These are phyloP conservation scores for Acronicta leporina DNA, from an alignment of 2,888 invertebrate species.

Conservation along the genomic window DNA sequence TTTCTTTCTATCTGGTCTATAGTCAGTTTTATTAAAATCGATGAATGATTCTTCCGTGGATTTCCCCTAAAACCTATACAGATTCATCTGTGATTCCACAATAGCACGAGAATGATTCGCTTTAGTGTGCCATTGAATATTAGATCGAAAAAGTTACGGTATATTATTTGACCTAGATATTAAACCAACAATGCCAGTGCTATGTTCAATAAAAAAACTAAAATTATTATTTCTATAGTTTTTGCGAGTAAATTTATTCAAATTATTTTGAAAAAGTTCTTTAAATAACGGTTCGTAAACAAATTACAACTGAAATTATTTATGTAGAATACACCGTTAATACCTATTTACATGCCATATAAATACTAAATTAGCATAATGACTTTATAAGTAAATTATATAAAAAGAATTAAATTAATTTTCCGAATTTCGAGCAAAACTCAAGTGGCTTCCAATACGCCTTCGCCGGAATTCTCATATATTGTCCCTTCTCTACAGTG, in stretches of 20 bases:
- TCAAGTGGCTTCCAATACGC: too few species aligned
- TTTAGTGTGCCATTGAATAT: constrained; percentile 19
- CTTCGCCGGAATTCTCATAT: too few species aligned
- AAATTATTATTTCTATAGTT: constrained; percentile 11
- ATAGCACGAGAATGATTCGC: constrained; percentile 4
- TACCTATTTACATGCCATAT: constrained; percentile 1
- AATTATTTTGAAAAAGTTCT: constrained; percentile 2
- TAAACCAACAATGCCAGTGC: constrained; percentile 22
- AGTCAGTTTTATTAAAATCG: too few species aligned
- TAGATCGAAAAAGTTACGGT: constrained; percentile 31
- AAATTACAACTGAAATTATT: background rate
- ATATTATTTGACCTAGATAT: constrained; percentile 44
- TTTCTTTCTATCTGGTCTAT: too few species aligned
- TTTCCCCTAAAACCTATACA: background rate
- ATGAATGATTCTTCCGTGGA: too few species aligned
- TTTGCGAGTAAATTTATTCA: constrained; percentile 1
- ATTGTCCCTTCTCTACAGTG: too few species aligned
- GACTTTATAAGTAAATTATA: background rate
- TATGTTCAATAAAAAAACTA: constrained; percentile 20
- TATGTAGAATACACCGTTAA: background rate
- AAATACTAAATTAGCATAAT: background rate
- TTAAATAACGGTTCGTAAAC: constrained; percentile 10
- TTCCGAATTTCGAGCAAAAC: too few species aligned
- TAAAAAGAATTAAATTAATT: background rate
- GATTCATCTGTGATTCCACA: background rate